Evolutionary conservation across 2,888 invertebrate species (phyloP), one percentile per base, ranked within the genome.

Genomic region (Drosophila longiperda): DNA sequence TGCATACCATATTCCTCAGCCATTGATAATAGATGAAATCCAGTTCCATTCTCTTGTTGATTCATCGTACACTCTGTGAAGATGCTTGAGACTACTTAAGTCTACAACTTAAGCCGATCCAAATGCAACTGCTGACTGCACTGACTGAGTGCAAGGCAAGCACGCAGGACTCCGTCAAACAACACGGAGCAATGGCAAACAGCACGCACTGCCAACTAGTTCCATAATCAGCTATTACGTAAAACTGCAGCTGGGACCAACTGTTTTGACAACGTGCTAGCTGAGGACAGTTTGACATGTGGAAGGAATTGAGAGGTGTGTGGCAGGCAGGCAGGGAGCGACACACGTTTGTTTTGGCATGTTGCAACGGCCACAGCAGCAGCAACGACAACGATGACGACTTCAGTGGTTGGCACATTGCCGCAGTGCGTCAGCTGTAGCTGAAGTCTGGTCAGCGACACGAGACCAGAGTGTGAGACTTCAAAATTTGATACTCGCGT

Each of bases 371-470:
- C 34, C 38, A 29, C 75, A 40, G 26, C 54, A 26, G 12, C 17
- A 12, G 36, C 36, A 36, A 66, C 57, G 50, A 53, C 48, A 36
- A 48, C n/a, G 20, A 26, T 34, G 66, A 66, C 58, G 68, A 67
- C 67, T 58, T 67, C 40, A 58, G 45, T 57, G 67, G 65, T 74
- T 78, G 67, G 59, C 78, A 68, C 72, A 75, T 78, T 78, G 75
- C 82, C 80, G 78, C 78, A 81, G 66, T 78, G 82, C 82, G 78
- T 78, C 78, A 80, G 73, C 75, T 73, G 80, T 36, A 70, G 60
- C 70, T 74, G 77, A 74, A 78, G 80, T 68, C 75, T 80, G 78
- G 73, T 80, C 76, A 78, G 65, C 64, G 65, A 38, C 45, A 58
- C 49, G 29, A 48, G 33, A 61, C 55, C 63, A 65, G 76, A 62